These are phyloP conservation scores for Tragopan temminckii DNA, from an alignment of 2,797 vertebrate genomes.

Conservation along the genomic window DNA sequence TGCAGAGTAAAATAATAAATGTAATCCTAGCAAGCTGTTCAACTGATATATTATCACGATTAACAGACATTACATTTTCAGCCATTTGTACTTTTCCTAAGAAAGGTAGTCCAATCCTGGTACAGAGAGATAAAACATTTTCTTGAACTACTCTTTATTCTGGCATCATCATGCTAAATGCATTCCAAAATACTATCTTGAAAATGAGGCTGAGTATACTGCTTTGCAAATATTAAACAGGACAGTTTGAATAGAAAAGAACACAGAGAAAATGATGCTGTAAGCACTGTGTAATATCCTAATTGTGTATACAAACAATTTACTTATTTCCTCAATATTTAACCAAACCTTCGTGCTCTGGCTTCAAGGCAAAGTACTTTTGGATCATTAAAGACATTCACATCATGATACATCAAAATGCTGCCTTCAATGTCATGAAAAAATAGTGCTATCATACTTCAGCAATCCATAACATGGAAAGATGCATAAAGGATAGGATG, in stretches of 20 bases:
- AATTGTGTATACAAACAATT: slow-evolving; percentile 1
- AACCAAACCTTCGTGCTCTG: background rate
- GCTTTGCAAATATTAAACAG: slow-evolving; percentile 21
- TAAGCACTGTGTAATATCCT: background rate
- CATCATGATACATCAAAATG: background rate
- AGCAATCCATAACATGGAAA: background rate
- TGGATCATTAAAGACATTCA: background rate
- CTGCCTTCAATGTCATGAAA: background rate
- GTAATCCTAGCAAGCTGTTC: slow-evolving; percentile 9
- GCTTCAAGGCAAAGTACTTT: slow-evolving; percentile 1
- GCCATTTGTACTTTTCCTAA: slow-evolving; percentile 30
- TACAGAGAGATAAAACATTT: slow-evolving; percentile 62
- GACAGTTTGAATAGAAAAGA: background rate
- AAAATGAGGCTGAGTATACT: background rate
- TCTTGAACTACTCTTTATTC: slow-evolving; percentile 52
- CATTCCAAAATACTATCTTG: slow-evolving; percentile 46
- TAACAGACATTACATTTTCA: slow-evolving; percentile 49
- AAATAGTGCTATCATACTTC: background rate
- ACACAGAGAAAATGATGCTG: background rate
- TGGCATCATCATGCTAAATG: slow-evolving; percentile 39
- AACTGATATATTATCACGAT: slow-evolving; percentile 55
- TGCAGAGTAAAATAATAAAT: slow-evolving; percentile 28
- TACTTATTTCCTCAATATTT: slow-evolving; percentile 30
- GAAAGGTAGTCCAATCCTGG: slow-evolving; percentile 56
- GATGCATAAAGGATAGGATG: background rate